Evolutionary conservation across 2,113 vertebrate species (phyloP).

Genomic region (Heterocephalus glaber): DNA sequence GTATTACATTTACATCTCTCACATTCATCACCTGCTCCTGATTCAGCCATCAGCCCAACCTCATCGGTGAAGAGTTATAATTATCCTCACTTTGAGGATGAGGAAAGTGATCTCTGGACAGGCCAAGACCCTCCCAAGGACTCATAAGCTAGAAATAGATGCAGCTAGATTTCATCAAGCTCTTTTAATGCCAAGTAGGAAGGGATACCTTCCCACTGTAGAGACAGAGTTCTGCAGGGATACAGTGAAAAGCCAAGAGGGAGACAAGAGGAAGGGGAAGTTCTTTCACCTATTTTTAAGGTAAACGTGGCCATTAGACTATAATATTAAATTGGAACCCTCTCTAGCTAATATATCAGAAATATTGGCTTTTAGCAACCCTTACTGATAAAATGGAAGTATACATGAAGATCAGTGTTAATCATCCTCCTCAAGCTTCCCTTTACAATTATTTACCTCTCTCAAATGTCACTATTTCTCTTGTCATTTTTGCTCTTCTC

Average conservation of each 20-base stretch:
- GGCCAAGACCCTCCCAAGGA: background rate
- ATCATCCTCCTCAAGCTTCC: background rate
- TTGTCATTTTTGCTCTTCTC: background rate
- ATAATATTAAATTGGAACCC: background rate
- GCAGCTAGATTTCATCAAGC: background rate
- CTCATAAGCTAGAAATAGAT: background rate
- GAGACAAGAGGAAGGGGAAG: accelerated
- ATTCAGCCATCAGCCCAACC: background rate
- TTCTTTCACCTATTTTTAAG: background rate
- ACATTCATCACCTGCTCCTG: background rate
- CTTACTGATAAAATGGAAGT: background rate
- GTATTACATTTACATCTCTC: background rate
- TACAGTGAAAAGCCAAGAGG: background rate
- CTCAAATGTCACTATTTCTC: background rate
- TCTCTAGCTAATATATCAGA: background rate
- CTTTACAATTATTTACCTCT: background rate
- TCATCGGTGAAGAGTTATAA: background rate
- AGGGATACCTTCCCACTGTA: background rate
- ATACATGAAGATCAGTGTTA: background rate
- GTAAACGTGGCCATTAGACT: background rate
- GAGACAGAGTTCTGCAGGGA: background rate
- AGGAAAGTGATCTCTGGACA: background rate
- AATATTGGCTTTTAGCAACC: background rate
- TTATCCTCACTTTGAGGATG: background rate
- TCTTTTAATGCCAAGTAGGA: background rate